Evolutionary conservation across 2,113 vertebrate genomes (phyloP).

Genomic region (Hemicordylus capensis): DNA sequence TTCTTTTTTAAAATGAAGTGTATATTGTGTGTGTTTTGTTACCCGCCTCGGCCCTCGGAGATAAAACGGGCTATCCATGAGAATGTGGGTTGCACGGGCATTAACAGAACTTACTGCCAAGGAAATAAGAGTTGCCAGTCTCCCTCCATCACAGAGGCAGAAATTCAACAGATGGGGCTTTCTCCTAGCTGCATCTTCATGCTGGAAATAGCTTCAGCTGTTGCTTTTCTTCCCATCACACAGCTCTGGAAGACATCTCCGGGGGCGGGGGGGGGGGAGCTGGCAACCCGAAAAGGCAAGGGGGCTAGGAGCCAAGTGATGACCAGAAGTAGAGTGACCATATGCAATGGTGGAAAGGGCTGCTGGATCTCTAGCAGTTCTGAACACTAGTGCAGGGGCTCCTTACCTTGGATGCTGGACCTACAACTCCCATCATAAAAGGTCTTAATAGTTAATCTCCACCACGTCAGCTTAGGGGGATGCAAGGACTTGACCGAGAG

Average conservation of each 20-base stretch:
- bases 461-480: not conserved
- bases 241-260: not conserved
- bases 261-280: not conserved
- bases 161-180: not conserved
- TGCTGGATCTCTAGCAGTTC: not conserved
- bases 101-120: too few relatives aligned
- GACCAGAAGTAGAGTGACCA: not conserved
- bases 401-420: too few relatives aligned
- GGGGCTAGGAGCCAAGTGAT: not conserved
- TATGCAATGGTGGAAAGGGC: not conserved
- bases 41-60: not conserved
- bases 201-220: too few relatives aligned
- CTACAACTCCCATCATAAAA: too few relatives aligned
- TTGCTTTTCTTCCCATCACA: too few relatives aligned
- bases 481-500: not conserved
- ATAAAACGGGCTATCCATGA: too few relatives aligned
- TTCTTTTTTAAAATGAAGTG: too few relatives aligned
- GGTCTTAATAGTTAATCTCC: not conserved
- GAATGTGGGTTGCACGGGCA: not conserved
- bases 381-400: too few relatives aligned
- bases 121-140: not conserved
- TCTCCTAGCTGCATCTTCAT: not conserved
- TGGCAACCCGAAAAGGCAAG: not conserved
- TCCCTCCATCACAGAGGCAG: not conserved
- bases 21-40: too few relatives aligned